Conservation (phyloP, 2,797 vertebrate species). For the Xiphophorus birchmanni region DNA sequence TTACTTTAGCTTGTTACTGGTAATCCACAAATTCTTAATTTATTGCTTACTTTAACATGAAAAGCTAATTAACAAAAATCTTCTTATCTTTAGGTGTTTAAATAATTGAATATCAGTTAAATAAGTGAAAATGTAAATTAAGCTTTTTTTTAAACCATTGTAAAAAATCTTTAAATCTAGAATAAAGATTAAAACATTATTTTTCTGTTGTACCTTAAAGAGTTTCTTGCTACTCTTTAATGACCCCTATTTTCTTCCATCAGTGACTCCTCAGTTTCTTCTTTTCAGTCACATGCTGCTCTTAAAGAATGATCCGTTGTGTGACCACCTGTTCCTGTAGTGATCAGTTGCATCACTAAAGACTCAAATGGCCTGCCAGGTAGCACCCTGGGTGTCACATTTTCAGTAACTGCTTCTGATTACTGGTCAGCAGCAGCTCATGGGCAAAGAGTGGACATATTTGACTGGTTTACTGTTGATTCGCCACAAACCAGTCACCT, state of each 20-base stretch:
- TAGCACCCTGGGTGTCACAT: background rate
- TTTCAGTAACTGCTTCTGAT: background rate
- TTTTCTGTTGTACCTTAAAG: constrained; percentile 21
- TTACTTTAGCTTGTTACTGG: background rate
- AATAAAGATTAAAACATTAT: constrained; percentile 17
- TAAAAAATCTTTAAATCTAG: background rate
- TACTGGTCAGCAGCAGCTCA: constrained; percentile 23
- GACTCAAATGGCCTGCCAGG: background rate
- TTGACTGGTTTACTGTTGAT: background rate
- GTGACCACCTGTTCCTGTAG: constrained; percentile 5
- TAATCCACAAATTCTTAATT: background rate
- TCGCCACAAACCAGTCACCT: constrained; percentile 56
- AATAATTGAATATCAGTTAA: background rate
- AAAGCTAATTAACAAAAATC: background rate
- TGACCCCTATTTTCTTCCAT: background rate
- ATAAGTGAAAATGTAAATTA: constrained; percentile 16
- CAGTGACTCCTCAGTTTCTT: background rate
- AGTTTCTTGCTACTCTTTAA: background rate
- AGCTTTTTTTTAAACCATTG: constrained; percentile 28
- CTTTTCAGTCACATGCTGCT: background rate
- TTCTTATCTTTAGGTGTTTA: constrained; percentile 16
- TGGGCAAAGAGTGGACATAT: constrained; percentile 7
- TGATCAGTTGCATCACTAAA: background rate
- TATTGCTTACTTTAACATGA: constrained; percentile 15
- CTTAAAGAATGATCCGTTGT: background rate